Conservation (phyloP, 1,140 invertebrate species). For the Holotrichia oblita region DNA sequence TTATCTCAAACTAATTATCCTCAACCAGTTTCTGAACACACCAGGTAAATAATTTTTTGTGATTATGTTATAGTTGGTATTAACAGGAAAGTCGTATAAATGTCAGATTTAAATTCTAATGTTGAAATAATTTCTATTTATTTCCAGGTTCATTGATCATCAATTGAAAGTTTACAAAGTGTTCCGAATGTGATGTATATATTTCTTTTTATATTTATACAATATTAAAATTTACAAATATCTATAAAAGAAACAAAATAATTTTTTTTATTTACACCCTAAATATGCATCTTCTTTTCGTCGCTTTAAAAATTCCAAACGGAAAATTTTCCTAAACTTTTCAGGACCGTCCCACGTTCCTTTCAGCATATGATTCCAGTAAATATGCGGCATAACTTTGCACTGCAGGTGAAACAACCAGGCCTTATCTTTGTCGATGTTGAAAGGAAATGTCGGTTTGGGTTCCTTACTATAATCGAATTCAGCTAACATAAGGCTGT, state of each 20-base stretch:
- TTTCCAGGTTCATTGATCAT: constrained; percentile 45
- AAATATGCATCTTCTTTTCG: no score
- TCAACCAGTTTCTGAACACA: constrained; percentile 30
- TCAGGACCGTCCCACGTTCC: not conserved
- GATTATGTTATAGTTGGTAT: no score
- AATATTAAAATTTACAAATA: not conserved
- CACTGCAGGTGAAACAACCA: not conserved
- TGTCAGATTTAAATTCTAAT: not conserved
- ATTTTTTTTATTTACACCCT: no score
- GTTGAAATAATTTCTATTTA: not conserved
- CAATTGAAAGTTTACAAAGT: constrained; percentile 47
- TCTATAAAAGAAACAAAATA: not conserved
- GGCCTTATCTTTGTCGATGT: not conserved
- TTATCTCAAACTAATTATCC: constrained; percentile 40
- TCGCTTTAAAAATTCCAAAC: not conserved
- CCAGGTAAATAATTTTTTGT: not conserved
- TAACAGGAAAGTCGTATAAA: not conserved
- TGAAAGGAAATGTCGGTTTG: not conserved
- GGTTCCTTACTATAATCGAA: not conserved
- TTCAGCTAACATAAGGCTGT: constrained; percentile 14
- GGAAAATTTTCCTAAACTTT: not conserved
- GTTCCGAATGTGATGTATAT: constrained; percentile 41
- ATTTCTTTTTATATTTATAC: not conserved
- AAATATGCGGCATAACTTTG: not conserved
- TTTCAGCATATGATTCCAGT: constrained; percentile 24